Evolutionary conservation across 2,113 vertebrate genomes (phyloP), one percentile per base, ranked within the genome.

Genomic region (Chloropsis hardwickii): DNA sequence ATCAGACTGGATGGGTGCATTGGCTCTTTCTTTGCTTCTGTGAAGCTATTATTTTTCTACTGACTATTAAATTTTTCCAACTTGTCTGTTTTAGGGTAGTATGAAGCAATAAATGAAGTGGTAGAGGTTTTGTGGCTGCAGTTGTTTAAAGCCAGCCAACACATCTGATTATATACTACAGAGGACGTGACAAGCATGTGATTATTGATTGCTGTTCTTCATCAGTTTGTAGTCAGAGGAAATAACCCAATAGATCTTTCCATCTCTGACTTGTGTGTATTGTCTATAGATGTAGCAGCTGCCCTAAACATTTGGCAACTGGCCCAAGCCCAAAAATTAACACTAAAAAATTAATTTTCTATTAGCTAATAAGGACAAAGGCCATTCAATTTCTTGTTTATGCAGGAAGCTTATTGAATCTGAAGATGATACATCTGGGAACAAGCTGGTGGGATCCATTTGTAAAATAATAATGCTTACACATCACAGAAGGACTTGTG

Each of bases 161-260:
- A 48, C 39, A 60, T 86, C 22, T 40, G 64, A 94, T 44, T 81
- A 28, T 50, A 35, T 42, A 11, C 45, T 88, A 3, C 25, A 78
- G 47, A 77, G 88, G 64, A 78, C 5, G 4, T 88, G 91, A 86
- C 80, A 88, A 60, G 80, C 60, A 44, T 60, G 83, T 84, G 69
- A 84, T 92, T 91, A 94, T 95, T 88, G 91, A 92, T 74, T 94
- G 56, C 69, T 71, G 39, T 56, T 94, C 79, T 88, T 94, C 82
- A 84, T 90, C 67, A 74, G 48, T 58, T 86, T 56, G 13, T 54
- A 74, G 50, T 80, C 3, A 2, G 83, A 96, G 60, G 78, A 94
- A 88, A 88, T 86, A 92, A 86, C 54, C 58, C 70, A 70, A 84
- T 81, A 94, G 88, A 94, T 93, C 91, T 95, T 92, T 90, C 88